phyloP scores from a whole-genome alignment of 2,888 invertebrate species.

The Petrolisthes manimaculis region DNA sequence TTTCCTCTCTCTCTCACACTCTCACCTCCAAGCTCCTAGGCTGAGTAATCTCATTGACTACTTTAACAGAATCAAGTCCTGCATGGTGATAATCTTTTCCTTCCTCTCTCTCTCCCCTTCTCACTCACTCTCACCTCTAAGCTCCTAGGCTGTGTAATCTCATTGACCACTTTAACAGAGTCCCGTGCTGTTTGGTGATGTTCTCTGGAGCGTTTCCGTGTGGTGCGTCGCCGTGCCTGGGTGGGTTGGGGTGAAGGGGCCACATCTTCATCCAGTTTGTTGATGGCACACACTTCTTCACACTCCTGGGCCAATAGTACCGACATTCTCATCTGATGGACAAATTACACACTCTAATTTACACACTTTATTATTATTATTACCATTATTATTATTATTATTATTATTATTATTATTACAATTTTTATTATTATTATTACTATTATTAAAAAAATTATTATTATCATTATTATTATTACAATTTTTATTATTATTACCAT shows the following conservation, averaged over 20 bases:
- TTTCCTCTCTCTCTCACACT: background rate
- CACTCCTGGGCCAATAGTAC: conserved; percentile 52
- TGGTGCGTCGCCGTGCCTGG: background rate
- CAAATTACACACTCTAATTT: no score
- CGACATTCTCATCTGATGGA: conserved; percentile 55
- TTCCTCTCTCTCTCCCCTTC: background rate
- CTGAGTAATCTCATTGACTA: background rate
- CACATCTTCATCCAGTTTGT: background rate
- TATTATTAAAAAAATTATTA: no score
- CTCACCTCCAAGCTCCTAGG: background rate
- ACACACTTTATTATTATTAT: no score
- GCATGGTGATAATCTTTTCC: background rate
- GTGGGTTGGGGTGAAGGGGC: conserved; percentile 9
- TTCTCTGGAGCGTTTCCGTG: conserved; percentile 42
- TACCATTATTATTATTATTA: no score
- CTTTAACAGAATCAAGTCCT: background rate
- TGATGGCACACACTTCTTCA: conserved; percentile 29
- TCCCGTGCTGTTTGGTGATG: conserved; percentile 46
- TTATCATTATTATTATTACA: no score
- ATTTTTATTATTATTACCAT: no score
- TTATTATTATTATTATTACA: no score
- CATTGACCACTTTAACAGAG: conserved; percentile 58
- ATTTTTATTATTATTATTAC: no score
- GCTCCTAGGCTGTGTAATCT: conserved; percentile 32
- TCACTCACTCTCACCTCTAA: conserved; percentile 24